Evolutionary conservation across 2,797 vertebrate species (phyloP).

Genomic region (Gobio occitaniae): DNA sequence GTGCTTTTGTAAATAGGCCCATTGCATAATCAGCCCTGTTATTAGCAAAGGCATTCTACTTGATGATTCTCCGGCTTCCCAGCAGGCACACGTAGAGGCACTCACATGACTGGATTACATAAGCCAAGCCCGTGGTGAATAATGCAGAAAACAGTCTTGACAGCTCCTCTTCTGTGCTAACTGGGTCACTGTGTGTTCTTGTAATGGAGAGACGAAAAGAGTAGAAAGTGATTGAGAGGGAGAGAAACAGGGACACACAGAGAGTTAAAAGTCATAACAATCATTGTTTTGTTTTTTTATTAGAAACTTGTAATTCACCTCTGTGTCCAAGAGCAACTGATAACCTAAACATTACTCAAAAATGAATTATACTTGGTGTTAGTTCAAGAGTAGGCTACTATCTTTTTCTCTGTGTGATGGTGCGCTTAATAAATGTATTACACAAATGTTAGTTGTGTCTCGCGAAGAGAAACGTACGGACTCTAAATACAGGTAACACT

Average conservation of each 20-base stretch:
- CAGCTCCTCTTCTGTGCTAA: conserved; percentile 51
- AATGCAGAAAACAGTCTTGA: conserved; percentile 61
- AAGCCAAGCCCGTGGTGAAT: conserved; percentile 60
- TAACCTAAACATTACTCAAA: too few species aligned
- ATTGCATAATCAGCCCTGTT: conserved; percentile 72
- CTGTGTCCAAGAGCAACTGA: background rate
- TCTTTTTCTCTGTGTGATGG: too few species aligned
- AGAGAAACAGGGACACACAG: background rate
- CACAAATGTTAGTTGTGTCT: too few species aligned
- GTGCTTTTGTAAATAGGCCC: conserved; percentile 66
- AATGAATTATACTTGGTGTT: too few species aligned
- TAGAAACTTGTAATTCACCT: background rate
- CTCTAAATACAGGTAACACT: too few species aligned
- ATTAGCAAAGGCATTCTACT: conserved; percentile 74
- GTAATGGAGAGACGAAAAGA: conserved; percentile 29
- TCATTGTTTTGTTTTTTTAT: background rate
- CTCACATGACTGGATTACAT: conserved; percentile 77
- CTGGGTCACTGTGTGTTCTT: conserved; percentile 63
- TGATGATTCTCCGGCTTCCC: conserved; percentile 68
- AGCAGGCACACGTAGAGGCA: conserved; percentile 66
- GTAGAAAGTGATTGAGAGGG: background rate
- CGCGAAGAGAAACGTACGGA: too few species aligned
- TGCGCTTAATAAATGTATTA: too few species aligned
- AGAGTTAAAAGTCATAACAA: background rate
- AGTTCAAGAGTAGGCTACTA: too few species aligned